phyloP scores from a whole-genome alignment of 2,888 invertebrate species.

The Stomorhina lunata region DNA sequence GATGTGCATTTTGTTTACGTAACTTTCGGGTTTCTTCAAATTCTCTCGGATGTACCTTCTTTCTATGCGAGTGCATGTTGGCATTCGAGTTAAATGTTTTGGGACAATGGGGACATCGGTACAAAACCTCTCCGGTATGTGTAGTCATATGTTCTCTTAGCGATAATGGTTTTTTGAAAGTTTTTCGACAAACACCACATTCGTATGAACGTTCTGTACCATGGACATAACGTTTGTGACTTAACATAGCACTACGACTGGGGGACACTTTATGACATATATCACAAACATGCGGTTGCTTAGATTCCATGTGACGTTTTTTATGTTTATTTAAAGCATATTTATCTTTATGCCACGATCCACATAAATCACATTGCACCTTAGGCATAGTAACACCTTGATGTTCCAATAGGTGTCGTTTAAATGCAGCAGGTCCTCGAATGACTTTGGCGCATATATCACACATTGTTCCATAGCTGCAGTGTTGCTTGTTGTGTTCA shows the following conservation, averaged over 20 bases:
- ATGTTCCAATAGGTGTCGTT: conserved; percentile 76
- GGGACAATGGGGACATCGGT: conserved; percentile 77
- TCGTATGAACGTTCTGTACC: conserved; percentile 74
- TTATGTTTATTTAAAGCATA: conserved; percentile 78
- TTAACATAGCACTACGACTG: conserved; percentile 76
- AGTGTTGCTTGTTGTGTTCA: conserved; percentile 68
- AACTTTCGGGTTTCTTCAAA: conserved; percentile 71
- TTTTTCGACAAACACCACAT: conserved; percentile 77
- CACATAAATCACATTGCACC: conserved; percentile 76
- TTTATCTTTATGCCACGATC: conserved; percentile 68
- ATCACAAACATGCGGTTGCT: conserved; percentile 74
- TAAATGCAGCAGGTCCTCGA: conserved; percentile 74
- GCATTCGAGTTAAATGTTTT: conserved; percentile 79
- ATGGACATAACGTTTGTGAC: conserved; percentile 78
- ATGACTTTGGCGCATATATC: conserved; percentile 78
- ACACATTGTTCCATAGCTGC: conserved; percentile 77
- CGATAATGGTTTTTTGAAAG: conserved; percentile 76
- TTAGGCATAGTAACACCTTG: conserved; percentile 72
- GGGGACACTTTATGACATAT: conserved; percentile 77
- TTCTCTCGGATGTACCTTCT: conserved; percentile 77
- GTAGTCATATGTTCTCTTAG: conserved; percentile 78
- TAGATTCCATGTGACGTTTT: conserved; percentile 74
- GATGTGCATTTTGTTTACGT: conserved; percentile 52
- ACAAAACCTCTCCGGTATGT: conserved; percentile 78
- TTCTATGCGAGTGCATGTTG: conserved; percentile 79